phyloP scores from a whole-genome alignment of 2,113 vertebrate genomes.

The Plestiodon gilberti region DNA sequence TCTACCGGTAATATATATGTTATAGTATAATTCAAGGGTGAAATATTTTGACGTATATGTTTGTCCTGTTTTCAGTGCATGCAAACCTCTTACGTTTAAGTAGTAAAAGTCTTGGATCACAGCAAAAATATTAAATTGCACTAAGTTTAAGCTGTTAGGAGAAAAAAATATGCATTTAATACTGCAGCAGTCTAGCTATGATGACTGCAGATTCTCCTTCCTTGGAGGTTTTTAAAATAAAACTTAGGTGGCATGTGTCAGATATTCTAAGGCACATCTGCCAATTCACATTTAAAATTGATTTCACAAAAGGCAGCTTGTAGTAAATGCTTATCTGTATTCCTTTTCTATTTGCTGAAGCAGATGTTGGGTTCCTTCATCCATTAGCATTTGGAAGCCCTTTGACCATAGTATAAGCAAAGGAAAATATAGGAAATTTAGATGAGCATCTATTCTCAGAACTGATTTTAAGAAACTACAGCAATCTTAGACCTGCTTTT shows the following conservation, averaged over 20 bases:
- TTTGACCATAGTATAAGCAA: not conserved
- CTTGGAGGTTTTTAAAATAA: not conserved
- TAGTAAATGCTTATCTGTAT: not conserved
- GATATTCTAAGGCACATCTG: not conserved
- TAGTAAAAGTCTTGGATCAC: not conserved
- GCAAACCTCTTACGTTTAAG: not conserved
- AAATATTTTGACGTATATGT: not conserved
- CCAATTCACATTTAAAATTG: conserved; percentile 4
- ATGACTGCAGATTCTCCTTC: not conserved
- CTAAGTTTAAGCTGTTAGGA: not conserved
- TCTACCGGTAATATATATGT: not conserved
- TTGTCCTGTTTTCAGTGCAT: not conserved
- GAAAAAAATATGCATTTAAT: not conserved
- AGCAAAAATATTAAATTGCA: not conserved
- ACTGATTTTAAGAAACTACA: not conserved
- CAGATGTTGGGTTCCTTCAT: not conserved
- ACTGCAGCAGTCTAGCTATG: not conserved
- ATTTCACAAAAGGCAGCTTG: not conserved
- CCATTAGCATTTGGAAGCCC: not conserved
- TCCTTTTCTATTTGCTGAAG: not conserved
- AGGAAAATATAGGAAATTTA: not conserved
- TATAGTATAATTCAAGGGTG: not conserved
- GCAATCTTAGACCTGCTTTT: not conserved
- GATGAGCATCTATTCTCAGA: not conserved
- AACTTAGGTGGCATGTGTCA: not conserved